Evolutionary conservation across 2,113 vertebrate species (phyloP), one percentile per base, ranked within the genome.

Genomic region (Ctenodactylus gundi): DNA sequence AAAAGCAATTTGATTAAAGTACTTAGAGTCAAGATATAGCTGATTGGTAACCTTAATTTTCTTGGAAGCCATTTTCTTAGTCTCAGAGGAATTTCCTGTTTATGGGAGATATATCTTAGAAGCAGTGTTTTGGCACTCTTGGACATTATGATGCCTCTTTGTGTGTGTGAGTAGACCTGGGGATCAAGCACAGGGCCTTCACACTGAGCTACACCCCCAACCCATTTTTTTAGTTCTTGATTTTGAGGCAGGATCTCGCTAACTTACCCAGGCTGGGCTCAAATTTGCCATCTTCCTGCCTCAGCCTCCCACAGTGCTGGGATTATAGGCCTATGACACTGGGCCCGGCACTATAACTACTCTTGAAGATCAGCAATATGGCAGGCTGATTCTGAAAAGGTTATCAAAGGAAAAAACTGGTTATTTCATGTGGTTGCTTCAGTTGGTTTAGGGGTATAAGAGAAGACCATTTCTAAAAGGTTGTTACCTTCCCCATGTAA

Each of bases 21-120:
- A 88, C 78, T 88, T 81, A 58, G 67, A 36, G 75, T 44, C 87
- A 88, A 96, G 65, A 75, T 53, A 80, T 90, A 72, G 65, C 51
- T 95, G 78, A 88, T 36, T 93, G 84, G 85, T 92, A 92, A 87
- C 77, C 70, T 95, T 84, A 90, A 96, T 95, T 90, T 94, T 92
- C 64, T 70, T n/a, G 89, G 76, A 95, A 94, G 51, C 76, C 62
- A 62, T 96, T 96, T 90, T 64, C 51, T 90, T 94, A 90, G 75
- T 92, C 51, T 94, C 51, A 80, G 41, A 93, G 85, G 36, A 80
- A 87, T 29, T 90, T 96, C 64, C 53, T 95, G n/a, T 20, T 93
- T 34, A 76, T 49, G 25, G 75, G 11, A 53, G 18, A 31, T 8
- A 41, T 18, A 44, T 93, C 93, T 77, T 92, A 51, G 65, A 86